Percentiles rank a stretch among this genome's conserved stretches.
phyloP scores from a whole-genome alignment of 2,113 vertebrate species.

The Poicephalus meyeri region DNA sequence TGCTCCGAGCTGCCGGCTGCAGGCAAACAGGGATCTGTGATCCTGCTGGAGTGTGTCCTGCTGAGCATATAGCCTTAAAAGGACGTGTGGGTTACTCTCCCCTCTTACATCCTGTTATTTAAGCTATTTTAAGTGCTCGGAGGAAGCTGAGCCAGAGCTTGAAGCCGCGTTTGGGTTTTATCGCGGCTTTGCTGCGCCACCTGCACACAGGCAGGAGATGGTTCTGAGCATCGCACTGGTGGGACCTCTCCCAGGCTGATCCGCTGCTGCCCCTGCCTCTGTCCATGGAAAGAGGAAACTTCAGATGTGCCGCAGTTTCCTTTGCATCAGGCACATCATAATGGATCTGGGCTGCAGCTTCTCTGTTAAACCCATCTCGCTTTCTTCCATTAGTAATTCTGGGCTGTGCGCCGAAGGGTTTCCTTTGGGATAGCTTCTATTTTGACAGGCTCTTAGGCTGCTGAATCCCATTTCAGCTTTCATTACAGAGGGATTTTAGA shows the following conservation, averaged over 20 bases:
- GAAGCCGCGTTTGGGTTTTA: conserved; percentile 11
- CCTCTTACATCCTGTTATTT: conserved; percentile 69
- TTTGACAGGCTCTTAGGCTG: conserved; percentile 9
- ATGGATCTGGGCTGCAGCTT: background rate
- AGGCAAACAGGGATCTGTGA: background rate
- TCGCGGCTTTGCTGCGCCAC: conserved; percentile 2
- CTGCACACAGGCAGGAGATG: background rate
- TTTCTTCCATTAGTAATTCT: conserved; percentile 34
- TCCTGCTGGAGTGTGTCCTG: conserved; percentile 13
- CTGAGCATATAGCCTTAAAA: conserved; percentile 60
- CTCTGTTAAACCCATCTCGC: conserved; percentile 20
- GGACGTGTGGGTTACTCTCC: conserved; percentile 54
- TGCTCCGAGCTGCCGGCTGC: background rate
- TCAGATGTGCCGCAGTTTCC: conserved; percentile 47
- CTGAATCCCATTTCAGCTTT: background rate
- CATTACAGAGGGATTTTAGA: background rate
- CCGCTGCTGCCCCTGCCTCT: background rate
- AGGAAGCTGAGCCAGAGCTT: conserved; percentile 47
- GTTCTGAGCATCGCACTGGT: accelerated
- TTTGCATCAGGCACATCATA: conserved; percentile 14
- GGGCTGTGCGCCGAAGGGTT: background rate
- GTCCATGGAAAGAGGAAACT: conserved; percentile 44
- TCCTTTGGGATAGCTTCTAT: background rate
- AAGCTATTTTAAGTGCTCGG: conserved; percentile 64
- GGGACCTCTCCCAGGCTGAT: background rate